A percentile compares a stretch with the other conserved stretches of the same genome.
phyloP scores from a whole-genome alignment of 1,140 invertebrate species.

The Dryas iulia region DNA sequence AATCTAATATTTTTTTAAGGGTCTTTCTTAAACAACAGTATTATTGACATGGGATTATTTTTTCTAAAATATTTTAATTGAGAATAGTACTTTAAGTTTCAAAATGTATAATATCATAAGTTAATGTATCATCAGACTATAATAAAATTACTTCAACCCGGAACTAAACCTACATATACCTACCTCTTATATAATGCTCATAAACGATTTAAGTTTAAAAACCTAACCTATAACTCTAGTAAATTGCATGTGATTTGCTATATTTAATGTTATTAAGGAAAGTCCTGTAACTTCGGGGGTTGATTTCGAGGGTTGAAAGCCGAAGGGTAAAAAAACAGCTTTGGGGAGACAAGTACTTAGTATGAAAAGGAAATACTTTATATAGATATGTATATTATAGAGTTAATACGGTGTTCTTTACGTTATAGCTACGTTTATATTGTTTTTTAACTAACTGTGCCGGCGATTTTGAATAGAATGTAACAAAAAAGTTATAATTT shows the following conservation, averaged over 20 bases:
- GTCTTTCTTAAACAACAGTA: too few relatives aligned
- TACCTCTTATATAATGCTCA: not conserved
- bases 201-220: too few relatives aligned
- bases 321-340: slow-evolving; percentile 17
- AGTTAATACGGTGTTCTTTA: not conserved
- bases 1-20: too few relatives aligned
- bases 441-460: not conserved
- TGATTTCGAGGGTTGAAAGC: slow-evolving; percentile 17
- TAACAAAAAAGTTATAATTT: too few relatives aligned
- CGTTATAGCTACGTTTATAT: not conserved
- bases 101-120: too few relatives aligned
- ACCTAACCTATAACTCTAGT: too few relatives aligned
- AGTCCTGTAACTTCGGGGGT: slow-evolving; percentile 4
- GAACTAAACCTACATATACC: too few relatives aligned
- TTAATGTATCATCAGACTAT: too few relatives aligned
- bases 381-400: not conserved
- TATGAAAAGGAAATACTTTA: not conserved
- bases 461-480: not conserved
- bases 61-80: too few relatives aligned
- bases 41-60: too few relatives aligned
- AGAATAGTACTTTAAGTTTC: too few relatives aligned
- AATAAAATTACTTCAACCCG: too few relatives aligned
- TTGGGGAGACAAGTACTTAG: slow-evolving; percentile 11
- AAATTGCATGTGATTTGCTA: not conserved
- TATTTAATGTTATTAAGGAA: not conserved